Conservation (phyloP, 2,113 vertebrate genomes). For the Pelobates fuscus region DNA sequence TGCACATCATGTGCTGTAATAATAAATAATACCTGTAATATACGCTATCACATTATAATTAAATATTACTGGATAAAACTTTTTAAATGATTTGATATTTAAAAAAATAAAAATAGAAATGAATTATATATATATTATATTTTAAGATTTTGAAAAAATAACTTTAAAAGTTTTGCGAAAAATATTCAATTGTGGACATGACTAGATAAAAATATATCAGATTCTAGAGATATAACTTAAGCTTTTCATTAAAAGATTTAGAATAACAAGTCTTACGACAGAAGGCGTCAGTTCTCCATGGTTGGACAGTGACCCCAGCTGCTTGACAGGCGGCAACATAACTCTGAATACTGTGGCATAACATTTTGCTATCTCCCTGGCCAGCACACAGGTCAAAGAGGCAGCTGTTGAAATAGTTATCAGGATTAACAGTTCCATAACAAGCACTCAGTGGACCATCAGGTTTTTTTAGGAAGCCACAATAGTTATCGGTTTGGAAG, state of each 20-base stretch:
- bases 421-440: conserved; percentile 60
- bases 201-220: too few species aligned
- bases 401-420: conserved; percentile 64
- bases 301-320: conserved; percentile 57
- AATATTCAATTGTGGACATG: too few species aligned
- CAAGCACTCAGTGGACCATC: conserved; percentile 65
- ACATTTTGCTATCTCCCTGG: conserved; percentile 57
- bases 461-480: conserved; percentile 57
- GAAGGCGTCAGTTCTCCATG: conserved; percentile 68
- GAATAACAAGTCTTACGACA: conserved; percentile 62
- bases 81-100: too few species aligned
- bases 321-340: conserved; percentile 65
- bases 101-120: too few species aligned
- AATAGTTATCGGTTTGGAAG: conserved; percentile 61
- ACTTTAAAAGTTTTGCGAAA: too few species aligned
- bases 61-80: too few species aligned
- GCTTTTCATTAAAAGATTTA: too few species aligned
- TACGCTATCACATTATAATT: too few species aligned
- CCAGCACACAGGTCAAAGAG: conserved; percentile 68
- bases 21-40: too few species aligned
- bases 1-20: not conserved
- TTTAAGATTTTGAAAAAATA: too few species aligned
- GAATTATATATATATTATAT: not conserved
- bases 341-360: conserved; percentile 64
- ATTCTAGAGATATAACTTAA: too few species aligned